Evolutionary conservation across 1,140 invertebrate species (phyloP).

Genomic region (Acromyrmex heyeri): DNA sequence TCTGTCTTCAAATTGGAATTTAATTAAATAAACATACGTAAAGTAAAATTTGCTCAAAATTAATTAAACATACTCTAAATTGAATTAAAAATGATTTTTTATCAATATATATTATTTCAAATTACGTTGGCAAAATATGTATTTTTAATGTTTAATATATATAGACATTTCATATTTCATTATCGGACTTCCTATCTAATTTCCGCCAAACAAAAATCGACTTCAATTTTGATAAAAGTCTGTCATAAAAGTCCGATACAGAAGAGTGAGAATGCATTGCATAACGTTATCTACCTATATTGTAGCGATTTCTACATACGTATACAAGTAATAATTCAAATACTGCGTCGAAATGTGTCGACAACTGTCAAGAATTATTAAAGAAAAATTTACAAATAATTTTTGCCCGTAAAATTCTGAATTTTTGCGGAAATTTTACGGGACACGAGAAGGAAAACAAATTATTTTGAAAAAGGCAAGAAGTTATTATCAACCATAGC

Average conservation of each 20-base stretch:
- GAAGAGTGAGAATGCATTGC: neutral
- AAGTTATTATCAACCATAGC: neutral
- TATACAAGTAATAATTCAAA: neutral
- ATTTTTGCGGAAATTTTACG: neutral
- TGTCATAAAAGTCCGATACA: slow-evolving; percentile 26
- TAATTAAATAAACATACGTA: too few species aligned
- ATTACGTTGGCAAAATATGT: neutral
- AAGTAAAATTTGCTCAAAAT: neutral
- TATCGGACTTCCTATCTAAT: neutral
- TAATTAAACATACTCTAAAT: neutral
- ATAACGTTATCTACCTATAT: slow-evolving; percentile 2
- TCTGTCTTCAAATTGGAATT: neutral
- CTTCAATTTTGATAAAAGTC: neutral
- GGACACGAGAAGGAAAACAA: neutral
- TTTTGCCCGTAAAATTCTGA: slow-evolving; percentile 6
- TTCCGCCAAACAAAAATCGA: slow-evolving; percentile 3
- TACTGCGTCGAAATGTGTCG: neutral
- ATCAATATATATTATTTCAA: neutral
- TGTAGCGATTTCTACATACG: neutral
- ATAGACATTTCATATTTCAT: slow-evolving; percentile 10
- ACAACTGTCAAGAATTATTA: neutral
- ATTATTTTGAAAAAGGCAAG: neutral
- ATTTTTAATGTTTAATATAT: neutral
- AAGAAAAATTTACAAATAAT: slow-evolving; percentile 12
- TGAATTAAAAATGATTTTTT: neutral